Evolutionary conservation across 2,797 vertebrate genomes (phyloP).

Genomic region (Phoebastria nigripes): DNA sequence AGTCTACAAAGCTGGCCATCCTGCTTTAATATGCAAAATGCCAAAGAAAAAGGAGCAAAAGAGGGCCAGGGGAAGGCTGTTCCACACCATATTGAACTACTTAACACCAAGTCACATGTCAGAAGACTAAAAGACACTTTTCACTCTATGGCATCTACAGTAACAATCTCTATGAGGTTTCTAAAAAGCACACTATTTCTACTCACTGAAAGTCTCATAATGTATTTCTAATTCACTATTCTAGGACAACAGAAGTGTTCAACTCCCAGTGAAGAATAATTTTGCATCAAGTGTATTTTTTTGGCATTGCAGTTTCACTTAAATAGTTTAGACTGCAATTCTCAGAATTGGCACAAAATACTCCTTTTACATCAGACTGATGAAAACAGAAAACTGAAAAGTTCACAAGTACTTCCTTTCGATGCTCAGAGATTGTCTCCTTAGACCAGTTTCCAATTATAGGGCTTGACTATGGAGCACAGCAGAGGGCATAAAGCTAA

Average conservation of each 20-base stretch:
- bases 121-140: not conserved
- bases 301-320: not conserved
- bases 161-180: not conserved
- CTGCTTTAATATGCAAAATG: not conserved
- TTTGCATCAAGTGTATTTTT: not conserved
- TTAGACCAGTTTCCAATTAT: not conserved
- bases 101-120: not conserved
- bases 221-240: not conserved
- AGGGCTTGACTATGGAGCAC: not conserved
- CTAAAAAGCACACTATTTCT: not conserved
- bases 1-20: not conserved
- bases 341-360: not conserved
- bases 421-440: not conserved
- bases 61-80: not conserved
- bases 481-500: not conserved
- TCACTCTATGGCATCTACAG: not conserved
- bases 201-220: not conserved
- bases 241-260: not conserved
- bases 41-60: not conserved
- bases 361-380: not conserved
- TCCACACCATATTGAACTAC: not conserved
- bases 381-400: not conserved
- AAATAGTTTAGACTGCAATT: not conserved
- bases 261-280: not conserved
- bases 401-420: not conserved